Percentiles rank a stretch among this genome's conserved stretches.
Conservation (phyloP, 2,113 vertebrate genomes). For the Pelvicachromis taeniatus region DNA sequence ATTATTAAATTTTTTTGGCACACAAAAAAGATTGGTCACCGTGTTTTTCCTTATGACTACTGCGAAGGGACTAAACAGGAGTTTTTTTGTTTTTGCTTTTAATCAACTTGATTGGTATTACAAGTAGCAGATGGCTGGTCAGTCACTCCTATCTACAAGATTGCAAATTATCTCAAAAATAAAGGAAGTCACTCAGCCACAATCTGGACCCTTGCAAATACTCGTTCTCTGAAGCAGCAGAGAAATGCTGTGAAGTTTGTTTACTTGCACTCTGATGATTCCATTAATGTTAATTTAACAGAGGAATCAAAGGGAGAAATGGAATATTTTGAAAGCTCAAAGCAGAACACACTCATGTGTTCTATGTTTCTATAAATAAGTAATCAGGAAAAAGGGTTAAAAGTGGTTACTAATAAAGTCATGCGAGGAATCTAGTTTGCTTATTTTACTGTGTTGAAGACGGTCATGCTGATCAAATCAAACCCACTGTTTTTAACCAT, state of each 20-base stretch:
- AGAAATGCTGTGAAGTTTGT: slow-evolving; percentile 47
- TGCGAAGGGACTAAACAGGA: neutral
- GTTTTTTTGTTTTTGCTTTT: neutral
- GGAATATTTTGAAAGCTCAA: slow-evolving; percentile 27
- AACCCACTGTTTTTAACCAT: neutral
- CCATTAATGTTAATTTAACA: slow-evolving; percentile 37
- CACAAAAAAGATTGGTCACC: neutral
- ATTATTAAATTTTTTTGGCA: neutral
- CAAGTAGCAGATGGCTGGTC: neutral
- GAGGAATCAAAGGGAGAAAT: slow-evolving; percentile 30
- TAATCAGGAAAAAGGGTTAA: slow-evolving; percentile 12
- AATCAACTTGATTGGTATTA: neutral
- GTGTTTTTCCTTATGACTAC: neutral
- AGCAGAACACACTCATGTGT: slow-evolving; percentile 11
- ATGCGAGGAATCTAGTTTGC: neutral
- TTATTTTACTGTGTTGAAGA: neutral
- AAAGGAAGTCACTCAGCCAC: neutral
- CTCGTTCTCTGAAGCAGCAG: neutral
- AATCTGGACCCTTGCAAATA: neutral
- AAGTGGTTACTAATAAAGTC: neutral
- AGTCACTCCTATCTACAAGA: neutral
- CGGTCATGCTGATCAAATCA: neutral
- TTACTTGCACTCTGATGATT: slow-evolving; percentile 42
- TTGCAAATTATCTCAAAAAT: neutral
- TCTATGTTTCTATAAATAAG: slow-evolving; percentile 35